phyloP scores from a whole-genome alignment of 2,888 invertebrate species.

The Epsilonema sp. region DNA sequence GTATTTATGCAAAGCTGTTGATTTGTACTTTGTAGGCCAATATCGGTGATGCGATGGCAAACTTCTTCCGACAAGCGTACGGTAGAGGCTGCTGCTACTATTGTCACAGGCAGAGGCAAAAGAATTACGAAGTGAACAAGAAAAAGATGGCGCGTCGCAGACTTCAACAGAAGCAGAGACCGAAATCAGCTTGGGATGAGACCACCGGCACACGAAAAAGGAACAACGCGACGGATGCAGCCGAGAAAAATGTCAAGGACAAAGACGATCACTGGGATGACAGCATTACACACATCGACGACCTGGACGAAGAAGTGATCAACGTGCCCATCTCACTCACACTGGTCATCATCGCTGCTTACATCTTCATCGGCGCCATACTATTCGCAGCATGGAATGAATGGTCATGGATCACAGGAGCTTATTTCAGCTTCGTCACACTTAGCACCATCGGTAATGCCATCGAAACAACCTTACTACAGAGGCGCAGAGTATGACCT shows the following conservation, averaged over 20 bases:
- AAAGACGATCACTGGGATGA: no score
- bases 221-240: no score
- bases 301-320: constrained; percentile 8
- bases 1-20: no score
- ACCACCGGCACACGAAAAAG: no score
- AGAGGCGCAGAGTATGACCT: no score
- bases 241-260: no score
- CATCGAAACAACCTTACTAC: no score
- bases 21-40: no score
- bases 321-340: constrained; percentile 11
- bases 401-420: constrained; percentile 10
- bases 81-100: constrained; percentile 8
- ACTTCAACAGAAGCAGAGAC: neutral
- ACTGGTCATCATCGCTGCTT: constrained; percentile 10
- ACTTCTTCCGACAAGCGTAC: constrained; percentile 7
- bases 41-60: constrained; percentile 10
- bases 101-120: constrained; percentile 1
- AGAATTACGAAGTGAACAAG: constrained; percentile 5
- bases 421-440: constrained; percentile 10
- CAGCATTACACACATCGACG: neutral
- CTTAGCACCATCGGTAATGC: constrained; percentile 7
- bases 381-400: constrained; percentile 9
- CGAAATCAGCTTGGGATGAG: neutral
- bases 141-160: neutral
- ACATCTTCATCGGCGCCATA: constrained; percentile 10